These are phyloP conservation scores for Spilarctia lutea DNA, from an alignment of 2,888 invertebrate genomes.

Conservation along the genomic window DNA sequence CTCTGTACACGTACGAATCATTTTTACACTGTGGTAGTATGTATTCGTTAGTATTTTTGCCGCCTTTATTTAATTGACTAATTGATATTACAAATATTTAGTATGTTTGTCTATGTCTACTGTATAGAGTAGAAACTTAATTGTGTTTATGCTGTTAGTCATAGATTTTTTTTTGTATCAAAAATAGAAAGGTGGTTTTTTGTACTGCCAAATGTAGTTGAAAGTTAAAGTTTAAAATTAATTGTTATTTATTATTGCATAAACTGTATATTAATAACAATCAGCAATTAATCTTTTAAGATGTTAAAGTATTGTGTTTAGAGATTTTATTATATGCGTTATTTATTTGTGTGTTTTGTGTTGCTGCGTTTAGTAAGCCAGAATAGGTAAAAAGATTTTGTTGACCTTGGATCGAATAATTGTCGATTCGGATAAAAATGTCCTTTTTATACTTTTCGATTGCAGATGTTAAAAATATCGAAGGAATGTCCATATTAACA, in stretches of 20 bases:
- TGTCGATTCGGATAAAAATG: not conserved
- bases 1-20: not conserved
- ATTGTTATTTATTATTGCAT: too few relatives aligned
- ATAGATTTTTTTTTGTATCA: not conserved
- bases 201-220: not conserved
- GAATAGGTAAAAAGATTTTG: not conserved
- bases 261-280: not conserved
- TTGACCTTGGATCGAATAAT: not conserved
- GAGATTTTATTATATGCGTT: constrained; percentile 17
- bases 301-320: constrained; percentile 8
- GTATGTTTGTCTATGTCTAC: not conserved
- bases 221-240: not conserved
- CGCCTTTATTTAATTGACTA: not conserved
- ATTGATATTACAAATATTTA: not conserved
- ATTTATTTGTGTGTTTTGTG: constrained; percentile 11
- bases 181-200: not conserved
- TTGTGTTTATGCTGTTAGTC: not conserved
- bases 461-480: not conserved
- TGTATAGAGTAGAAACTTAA: not conserved
- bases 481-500: not conserved
- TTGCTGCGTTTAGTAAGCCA: not conserved
- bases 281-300: not conserved
- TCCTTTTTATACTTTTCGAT: not conserved
- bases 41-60: not conserved
- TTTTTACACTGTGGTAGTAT: not conserved